Evolutionary conservation across 2,888 invertebrate species (phyloP), one percentile per base, ranked within the genome.

Genomic region (Cenopis cana): DNA sequence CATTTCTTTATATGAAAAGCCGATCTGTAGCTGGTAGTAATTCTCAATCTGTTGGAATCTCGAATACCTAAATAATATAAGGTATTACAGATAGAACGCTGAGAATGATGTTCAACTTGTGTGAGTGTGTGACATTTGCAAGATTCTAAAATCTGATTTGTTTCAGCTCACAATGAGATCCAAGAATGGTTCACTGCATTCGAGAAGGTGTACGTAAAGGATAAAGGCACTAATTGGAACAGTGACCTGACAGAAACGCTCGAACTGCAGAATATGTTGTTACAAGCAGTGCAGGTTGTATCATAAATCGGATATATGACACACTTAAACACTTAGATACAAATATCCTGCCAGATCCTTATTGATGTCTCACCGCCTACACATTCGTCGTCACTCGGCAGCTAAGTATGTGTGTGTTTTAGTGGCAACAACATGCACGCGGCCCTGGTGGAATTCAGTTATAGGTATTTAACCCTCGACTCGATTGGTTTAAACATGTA

Each of bases 261-360:
- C 66, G 99, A 99, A 87, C 94, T 99, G 71, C 99, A 99, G 93
- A 99, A 99, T 88, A 95, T 99, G 84, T 95, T 99, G 94, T 91
- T 98, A 65, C 96, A 97, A 80, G 98, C 99, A 0, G 93, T 97
- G 76, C 98, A 98, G 89, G 98, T 98, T 10, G 29, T 12, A 29
- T n/a, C 8, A 1, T 8, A n/a, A 46, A 46, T 12, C 12, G 1
- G n/a, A n/a, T 46, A n/a, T 8, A 46, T n/a, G 46, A 5, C 6
- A n/a, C n/a, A 46, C 6, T 46, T 46, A n/a, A 14, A 46, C 9
- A 33, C 33, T n/a, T n/a, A n/a, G 24, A 24, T 24, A 24, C 24
- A 4, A 24, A 24, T 24, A 24, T 4, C 4, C 24, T 24, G 4
- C 24, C 24, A 24, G 24, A 24, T 24, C 1, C 24, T 24, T 24